These are phyloP conservation scores for Ianthella basta DNA, from an alignment of 37 sponge, comb jelly and placozoan genomes.

Conservation along the genomic window DNA sequence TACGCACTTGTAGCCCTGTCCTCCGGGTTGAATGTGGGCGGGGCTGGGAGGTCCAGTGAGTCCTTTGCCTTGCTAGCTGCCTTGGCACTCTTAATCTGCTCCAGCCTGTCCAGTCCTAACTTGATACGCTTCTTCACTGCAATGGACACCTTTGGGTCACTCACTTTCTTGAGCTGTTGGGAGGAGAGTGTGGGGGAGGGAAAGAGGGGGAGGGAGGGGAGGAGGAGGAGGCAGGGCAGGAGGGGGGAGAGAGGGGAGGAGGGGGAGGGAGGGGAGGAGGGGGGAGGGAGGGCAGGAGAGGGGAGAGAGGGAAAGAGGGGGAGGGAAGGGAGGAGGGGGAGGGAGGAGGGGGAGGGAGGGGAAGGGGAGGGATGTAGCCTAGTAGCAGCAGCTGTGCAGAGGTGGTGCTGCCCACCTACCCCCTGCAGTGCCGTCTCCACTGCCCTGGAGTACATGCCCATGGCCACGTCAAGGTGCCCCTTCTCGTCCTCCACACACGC, in stretches of 20 bases:
- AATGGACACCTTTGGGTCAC: not conserved
- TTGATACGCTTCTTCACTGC: conserved; percentile 15
- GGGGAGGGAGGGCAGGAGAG: not conserved
- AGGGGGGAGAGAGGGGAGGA: not conserved
- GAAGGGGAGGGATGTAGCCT: not conserved
- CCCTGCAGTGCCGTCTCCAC: conserved; percentile 61
- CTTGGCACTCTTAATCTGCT: conserved; percentile 37
- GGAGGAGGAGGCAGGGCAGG: not conserved
- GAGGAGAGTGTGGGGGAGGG: not conserved
- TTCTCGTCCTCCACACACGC: conserved; percentile 68
- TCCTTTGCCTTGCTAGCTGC: not conserved
- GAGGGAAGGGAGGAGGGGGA: not conserved
- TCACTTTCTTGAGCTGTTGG: conserved; percentile 1
- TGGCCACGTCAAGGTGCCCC: conserved; percentile 50
- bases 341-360: not conserved
- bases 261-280: not conserved
- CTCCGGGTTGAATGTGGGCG: conserved; percentile 11
- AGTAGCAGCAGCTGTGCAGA: not conserved
- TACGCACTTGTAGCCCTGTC: not conserved
- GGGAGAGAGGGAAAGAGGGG: conserved; percentile 17
- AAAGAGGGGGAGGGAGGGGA: not conserved
- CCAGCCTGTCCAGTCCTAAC: conserved; percentile 44
- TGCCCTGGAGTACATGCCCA: conserved; percentile 60
- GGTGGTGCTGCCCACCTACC: conserved; percentile 25
- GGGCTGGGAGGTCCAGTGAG: not conserved